Conservation (phyloP, 2,113 vertebrate species). For the Clarias batrachus region DNA sequence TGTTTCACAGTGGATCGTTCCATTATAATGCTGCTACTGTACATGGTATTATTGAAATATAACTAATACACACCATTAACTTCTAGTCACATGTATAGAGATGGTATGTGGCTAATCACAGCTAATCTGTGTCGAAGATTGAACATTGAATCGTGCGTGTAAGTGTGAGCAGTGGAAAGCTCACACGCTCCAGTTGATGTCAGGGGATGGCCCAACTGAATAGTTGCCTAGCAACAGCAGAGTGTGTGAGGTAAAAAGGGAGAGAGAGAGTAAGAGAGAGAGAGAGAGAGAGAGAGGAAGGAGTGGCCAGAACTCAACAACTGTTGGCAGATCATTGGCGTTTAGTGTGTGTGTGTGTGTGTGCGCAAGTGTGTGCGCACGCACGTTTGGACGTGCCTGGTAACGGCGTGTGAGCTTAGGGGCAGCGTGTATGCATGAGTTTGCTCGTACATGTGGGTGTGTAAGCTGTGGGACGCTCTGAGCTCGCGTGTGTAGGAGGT, state of each 20-base stretch:
- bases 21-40: not conserved
- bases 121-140: not conserved
- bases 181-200: slow-evolving; percentile 39
- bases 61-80: not conserved
- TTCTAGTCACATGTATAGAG: not conserved
- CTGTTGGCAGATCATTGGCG: slow-evolving; percentile 51
- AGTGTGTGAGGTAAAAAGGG: slow-evolving; percentile 33
- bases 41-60: not conserved
- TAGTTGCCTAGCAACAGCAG: slow-evolving; percentile 69
- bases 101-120: not conserved
- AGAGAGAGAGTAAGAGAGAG: slow-evolving; percentile 16
- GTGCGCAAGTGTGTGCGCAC: slow-evolving; percentile 16
- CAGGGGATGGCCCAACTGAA: slow-evolving; percentile 53
- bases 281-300: slow-evolving; percentile 42
- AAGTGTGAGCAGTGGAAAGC: slow-evolving; percentile 21
- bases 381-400: slow-evolving; percentile 6
- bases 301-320: slow-evolving; percentile 62
- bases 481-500: not conserved
- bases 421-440: slow-evolving; percentile 8
- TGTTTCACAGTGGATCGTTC: not conserved
- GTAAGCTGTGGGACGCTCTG: not conserved
- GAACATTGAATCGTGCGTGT: not conserved
- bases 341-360: slow-evolving; percentile 42
- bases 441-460: slow-evolving; percentile 8
- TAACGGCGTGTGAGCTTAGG: slow-evolving; percentile 13